Evolutionary conservation across 2,113 vertebrate genomes (phyloP), one percentile per base, ranked within the genome.

Genomic region (Tupaia tana): DNA sequence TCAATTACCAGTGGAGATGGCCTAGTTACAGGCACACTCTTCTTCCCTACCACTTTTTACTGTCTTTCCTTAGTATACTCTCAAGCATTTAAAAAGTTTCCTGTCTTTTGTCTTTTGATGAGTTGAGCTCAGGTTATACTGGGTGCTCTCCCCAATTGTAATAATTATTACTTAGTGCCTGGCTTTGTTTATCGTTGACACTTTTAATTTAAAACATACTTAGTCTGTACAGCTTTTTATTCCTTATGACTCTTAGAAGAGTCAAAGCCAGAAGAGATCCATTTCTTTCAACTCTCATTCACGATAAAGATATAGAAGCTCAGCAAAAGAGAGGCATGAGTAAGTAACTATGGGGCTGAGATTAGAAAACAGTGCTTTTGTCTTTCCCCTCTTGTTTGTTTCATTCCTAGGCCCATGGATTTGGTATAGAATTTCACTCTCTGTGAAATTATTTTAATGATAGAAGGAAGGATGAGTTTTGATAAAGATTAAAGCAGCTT

Each of bases 201-300:
- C 13, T 25, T 31, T 56, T 88, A 70, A 61, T 75, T 89, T 19
- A 95, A 75, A 73, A 82, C 19, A 34, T 27, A 56, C 9, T 56
- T 24, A 92, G 52, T 59, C 7, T 70, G 6, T 56, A 24, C 61
- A 69, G 34, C 43, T 52, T 75, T 86, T 70, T 64, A 70, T 64
- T 89, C 93, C 13, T 84, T 77, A 74, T n/a, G 2, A 73, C 24
- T 74, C 61, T 63, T 69, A 43, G 22, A 52, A 85, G 18, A 67
- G 27, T 79, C 61, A 75, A 13, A 87, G 61, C 27, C 22, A 73
- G 29, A 92, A 80, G 73, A 1, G 5, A 31, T 31, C 34, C 77
- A 81, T 86, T 69, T 94, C 79, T 80, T 78, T 77, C 61, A 64
- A 70, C 13, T 56, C 19, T 82, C 31, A 86, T 91, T 86, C 80